Evolutionary conservation across 1,140 invertebrate species (phyloP), one percentile per base, ranked within the genome.

Genomic region (Pogonognathellus flavescens): DNA sequence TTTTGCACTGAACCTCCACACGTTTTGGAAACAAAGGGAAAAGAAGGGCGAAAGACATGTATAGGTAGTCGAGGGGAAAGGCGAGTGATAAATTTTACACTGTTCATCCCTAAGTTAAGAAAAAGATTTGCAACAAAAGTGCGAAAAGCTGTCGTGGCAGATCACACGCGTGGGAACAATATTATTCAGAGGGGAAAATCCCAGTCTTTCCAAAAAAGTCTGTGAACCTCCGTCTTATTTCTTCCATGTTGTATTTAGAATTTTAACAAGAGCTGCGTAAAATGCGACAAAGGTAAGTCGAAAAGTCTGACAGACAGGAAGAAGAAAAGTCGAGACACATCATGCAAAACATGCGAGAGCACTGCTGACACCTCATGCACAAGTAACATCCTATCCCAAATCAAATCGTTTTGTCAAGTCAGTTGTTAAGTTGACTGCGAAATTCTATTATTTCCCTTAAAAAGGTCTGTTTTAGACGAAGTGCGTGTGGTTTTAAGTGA

Each of bases 91-190:
- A 87, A 87, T 87, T 87, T 66, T 70, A 85, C 82, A 85, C 84
- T 62, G 62, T 82, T 52, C 80, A 20, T 81, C 66, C 13, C 50
- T 50, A 85, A 85, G 41, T 85, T 85, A 85, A 57, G 25, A 52
- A 66, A 83, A 87, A 85, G 86, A 87, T 86, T 86, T 86, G 85
- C 76, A 85, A 82, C 18, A 84, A 87, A 86, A 87, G 84, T 87
- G 86, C 53, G 81, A 85, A 87, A 87, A 87, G 86, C 86, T 87
- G 86, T 85, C 84, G 59, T 57, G 60, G 55, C 55, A 80, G 53
- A 87, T 87, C 86, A 85, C 86, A 87, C 86, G 86, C 86, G 53
- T 87, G 86, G 86, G 86, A 87, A 87, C 86, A 87, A 87, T 87
- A 85, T 87, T 87, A 87, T 87, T 87, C 86, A 87, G 66, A 31